Conservation (phyloP, 2,888 invertebrate species). For the Apamea crenata region DNA sequence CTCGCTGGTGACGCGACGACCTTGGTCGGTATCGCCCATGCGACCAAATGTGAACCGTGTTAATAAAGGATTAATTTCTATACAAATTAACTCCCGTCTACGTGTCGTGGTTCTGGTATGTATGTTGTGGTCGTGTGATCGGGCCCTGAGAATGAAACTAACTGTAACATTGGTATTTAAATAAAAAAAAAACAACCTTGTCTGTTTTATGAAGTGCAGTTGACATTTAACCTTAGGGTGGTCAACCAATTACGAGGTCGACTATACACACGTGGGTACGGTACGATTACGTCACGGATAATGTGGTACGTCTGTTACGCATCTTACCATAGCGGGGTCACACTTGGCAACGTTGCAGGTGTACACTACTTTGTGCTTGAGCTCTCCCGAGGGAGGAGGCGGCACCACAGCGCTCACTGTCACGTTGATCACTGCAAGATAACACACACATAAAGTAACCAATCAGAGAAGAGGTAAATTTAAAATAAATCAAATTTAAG, state of each 20-base stretch:
- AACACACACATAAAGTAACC: neutral
- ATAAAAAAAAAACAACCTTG: neutral
- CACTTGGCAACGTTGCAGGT: conserved; percentile 14
- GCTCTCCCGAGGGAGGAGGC: neutral
- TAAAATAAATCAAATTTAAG: neutral
- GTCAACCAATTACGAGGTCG: neutral
- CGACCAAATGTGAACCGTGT: neutral
- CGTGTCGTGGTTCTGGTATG: neutral
- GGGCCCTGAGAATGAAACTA: neutral
- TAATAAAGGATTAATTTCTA: neutral
- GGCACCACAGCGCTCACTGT: neutral
- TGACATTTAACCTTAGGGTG: neutral
- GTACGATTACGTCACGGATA: no score
- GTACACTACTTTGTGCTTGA: conserved; percentile 1
- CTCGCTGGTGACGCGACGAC: no score
- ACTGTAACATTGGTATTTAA: neutral
- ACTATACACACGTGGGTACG: no score
- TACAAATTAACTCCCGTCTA: neutral
- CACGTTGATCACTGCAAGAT: conserved; percentile 12
- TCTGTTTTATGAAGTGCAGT: neutral
- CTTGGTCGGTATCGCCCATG: neutral
- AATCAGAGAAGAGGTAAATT: no score
- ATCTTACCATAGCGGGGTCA: conserved; percentile 6
- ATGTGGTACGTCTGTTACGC: no score
- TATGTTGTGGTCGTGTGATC: neutral